Evolutionary conservation across 2,113 vertebrate genomes (phyloP), one percentile per base, ranked within the genome.

Genomic region (Brachyhypopomus occidentalis): DNA sequence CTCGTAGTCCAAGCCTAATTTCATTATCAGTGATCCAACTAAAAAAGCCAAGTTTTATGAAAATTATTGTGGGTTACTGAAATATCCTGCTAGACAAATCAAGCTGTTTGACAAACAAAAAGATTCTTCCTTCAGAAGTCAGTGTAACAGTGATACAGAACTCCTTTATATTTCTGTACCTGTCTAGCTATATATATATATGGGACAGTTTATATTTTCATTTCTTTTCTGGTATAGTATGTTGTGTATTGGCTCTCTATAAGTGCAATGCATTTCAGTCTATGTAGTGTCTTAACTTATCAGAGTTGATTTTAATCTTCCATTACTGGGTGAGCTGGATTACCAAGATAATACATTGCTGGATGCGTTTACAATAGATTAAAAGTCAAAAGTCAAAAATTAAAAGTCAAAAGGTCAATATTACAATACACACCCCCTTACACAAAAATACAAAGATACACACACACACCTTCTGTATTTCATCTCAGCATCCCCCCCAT

Each of bases 381-480:
- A 52, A 30, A 30, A 30, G 30, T 52, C 45, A 52, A 41, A 41
- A 41, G 45, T 52, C 45, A 12, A 52, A 52, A 52, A 52, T 11
- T n/a, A n/a, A n/a, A n/a, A n/a, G n/a, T n/a, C n/a, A n/a, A 52
- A 11, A 52, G 41, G 41, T 41, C 41, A 41, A 41, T 41, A 41
- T 52, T 52, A 30, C 72, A 55, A 52, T 22, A 79, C 34, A 59
- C 30, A 41, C 5, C 41, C 5, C 5, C 41, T 45, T 11, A 45
- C 38, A 14, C 22, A 16, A 19, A 67, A 36, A 23, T 30, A 55
- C 30, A 72, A 38, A 56, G 52, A 77, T 20, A 62, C 63, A 60
- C 36, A 17, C 36, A 30, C 30, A 30, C 62, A 81, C 27, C 34
- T 67, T 70, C 48, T 23, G 34, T 38, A 69, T 70, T 70, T 52